Conservation (phyloP, 2,797 vertebrate genomes). For the Chaunax sp. region DNA sequence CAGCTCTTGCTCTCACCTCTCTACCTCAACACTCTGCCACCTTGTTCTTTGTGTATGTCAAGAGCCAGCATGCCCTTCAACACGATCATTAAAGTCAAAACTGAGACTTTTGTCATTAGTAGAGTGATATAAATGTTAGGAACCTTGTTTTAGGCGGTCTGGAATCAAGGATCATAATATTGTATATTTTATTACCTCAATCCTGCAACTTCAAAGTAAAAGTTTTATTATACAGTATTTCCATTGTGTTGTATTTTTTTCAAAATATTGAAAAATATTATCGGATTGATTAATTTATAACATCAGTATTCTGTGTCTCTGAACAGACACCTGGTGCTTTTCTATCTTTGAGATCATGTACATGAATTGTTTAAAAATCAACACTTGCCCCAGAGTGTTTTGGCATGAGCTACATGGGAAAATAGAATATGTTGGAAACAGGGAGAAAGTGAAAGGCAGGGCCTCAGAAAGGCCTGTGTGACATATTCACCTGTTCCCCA, state of each 20-base stretch:
- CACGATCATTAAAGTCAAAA: slow-evolving; percentile 73
- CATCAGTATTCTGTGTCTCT: slow-evolving; percentile 2
- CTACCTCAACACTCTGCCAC: slow-evolving; percentile 59
- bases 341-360: slow-evolving; percentile 13
- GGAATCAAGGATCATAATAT: not conserved
- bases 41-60: slow-evolving; percentile 70
- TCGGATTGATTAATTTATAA: not conserved
- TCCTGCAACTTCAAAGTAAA: slow-evolving; percentile 4
- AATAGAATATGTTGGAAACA: slow-evolving; percentile 64
- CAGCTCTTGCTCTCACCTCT: slow-evolving; percentile 62
- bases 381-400: slow-evolving; percentile 71
- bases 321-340: slow-evolving; percentile 14
- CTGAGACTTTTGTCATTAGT: slow-evolving; percentile 51
- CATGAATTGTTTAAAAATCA: slow-evolving; percentile 44
- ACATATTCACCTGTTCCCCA: slow-evolving; percentile 85
- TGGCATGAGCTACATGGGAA: slow-evolving; percentile 77
- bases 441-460: slow-evolving; percentile 33
- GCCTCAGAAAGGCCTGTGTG: slow-evolving; percentile 69
- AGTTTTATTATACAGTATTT: fast-evolving
- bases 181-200: not conserved
- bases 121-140: slow-evolving; percentile 65
- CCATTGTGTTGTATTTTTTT: not conserved
- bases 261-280: not conserved
- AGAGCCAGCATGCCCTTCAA: slow-evolving; percentile 72
- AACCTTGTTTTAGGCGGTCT: slow-evolving; percentile 14